Evolutionary conservation across 2,888 invertebrate genomes (phyloP), one percentile per base, ranked within the genome.

Genomic region (Griposia aprilina): DNA sequence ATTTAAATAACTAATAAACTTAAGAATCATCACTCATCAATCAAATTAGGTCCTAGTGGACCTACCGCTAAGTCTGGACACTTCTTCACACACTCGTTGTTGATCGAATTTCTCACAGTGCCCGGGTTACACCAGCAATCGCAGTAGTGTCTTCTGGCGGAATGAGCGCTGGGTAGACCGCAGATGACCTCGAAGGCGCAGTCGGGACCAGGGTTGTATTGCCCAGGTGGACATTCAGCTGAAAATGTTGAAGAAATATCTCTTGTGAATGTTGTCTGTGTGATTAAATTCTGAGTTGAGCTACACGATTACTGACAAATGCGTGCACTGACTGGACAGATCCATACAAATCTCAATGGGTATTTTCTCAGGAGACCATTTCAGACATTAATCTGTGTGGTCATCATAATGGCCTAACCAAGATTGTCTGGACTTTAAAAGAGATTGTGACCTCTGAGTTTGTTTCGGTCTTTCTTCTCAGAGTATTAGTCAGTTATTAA

Each of bases 61-160:
- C 69, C 36, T 20, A 36, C 1, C 1, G 2, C 11, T n/a, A 69
- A 1, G 7, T 69, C 36, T 69, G 91, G 90, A 52, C 93, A 92
- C 11, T 84, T 83, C 41, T 90, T 78, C 0, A 93, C 93, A 70
- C 93, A 93, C 15, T 88, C 74, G 11, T 89, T 78, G 0, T 91
- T 84, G 6, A 84, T 78, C 0, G 88, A 73, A 69, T 93, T 90
- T 65, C 93, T 87, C 45, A 87, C 62, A 1, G 91, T 88, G 23
- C 91, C 92, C 6, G 92, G 90, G 23, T 89, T 90, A 75, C 93
- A 93, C 93, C 93, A 93, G 79, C 93, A 93, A 82, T 93, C 93
- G 74, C 93, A 93, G 84, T 93, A 93, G 77, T 93, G 93, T 3
- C 67, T 74, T 17, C 93, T 88, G 57, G 77, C 86, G 3, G 89